Evolutionary conservation across 1,140 invertebrate genomes (phyloP).

Genomic region (Conus betulinus): DNA sequence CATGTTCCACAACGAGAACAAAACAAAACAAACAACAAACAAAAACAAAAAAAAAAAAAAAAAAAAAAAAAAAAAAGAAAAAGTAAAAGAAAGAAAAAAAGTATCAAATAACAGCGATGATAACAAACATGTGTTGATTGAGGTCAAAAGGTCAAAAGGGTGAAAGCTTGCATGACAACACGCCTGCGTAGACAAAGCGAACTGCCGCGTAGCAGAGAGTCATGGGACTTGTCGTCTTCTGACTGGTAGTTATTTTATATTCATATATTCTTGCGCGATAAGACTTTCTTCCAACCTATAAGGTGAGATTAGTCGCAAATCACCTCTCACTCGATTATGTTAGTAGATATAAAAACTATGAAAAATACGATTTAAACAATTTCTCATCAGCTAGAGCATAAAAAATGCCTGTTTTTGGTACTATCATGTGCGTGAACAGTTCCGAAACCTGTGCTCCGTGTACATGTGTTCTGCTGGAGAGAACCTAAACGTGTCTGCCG

Average conservation of each 20-base stretch:
- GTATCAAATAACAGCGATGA: not conserved
- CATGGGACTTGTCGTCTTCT: not conserved
- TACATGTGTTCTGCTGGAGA: not conserved
- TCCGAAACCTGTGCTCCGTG: not conserved
- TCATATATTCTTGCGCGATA: not conserved
- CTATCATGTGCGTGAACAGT: constrained; percentile 7
- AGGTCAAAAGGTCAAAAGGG: not conserved
- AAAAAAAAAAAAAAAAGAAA: not conserved
- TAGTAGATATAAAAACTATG: not conserved
- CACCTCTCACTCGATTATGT: not conserved
- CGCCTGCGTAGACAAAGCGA: not conserved
- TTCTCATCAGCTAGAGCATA: not conserved
- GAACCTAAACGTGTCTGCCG: not conserved
- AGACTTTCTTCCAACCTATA: not conserved
- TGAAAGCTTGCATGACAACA: not conserved
- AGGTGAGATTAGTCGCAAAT: not conserved
- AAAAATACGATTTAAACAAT: not conserved
- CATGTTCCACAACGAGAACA: no score
- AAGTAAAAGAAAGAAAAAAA: not conserved
- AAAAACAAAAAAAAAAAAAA: no score
- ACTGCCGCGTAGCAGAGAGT: constrained; percentile 8
- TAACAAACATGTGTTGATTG: no score
- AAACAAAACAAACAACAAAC: no score
- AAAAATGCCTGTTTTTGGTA: not conserved
- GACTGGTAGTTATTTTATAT: constrained; percentile 3